Evolutionary conservation across 2,888 invertebrate genomes (phyloP), one percentile per base, ranked within the genome.

Genomic region (Petrolisthes manimaculis): DNA sequence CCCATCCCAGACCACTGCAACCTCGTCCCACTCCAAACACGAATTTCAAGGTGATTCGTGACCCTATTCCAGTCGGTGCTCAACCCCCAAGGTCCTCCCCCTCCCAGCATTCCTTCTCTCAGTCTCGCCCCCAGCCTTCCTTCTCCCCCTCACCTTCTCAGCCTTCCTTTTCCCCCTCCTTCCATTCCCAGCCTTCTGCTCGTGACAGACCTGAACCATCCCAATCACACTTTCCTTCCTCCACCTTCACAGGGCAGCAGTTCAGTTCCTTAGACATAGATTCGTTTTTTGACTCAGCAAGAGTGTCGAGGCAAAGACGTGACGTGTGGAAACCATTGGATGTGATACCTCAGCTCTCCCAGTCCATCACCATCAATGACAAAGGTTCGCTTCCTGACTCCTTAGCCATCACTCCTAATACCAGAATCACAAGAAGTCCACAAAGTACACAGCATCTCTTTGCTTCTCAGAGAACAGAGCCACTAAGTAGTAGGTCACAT

Each of bases 191-290:
- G 18, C 74, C 71, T 37, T 54, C 79, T 18, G 78, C n/a, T 37
- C 79, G 54, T 53, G 69, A 75, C n/a, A 77, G 53, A 1, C 84
- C 78, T 0, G 8, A 3, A 51, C 61, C 61, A 5, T 18, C 80
- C 71, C 81, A 53, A 51, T 69, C 18, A 51, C 84, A 71, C 56
- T 88, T 88, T 75, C 71, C 88, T 24, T 84, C 84, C 24, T 8
- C 79, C 12, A 61, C 88, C 71, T 84, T 88, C 84, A 55, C 88
- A 56, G 88, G 88, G 37, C 88, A 88, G 21, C 88, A 88, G 81
- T 84, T 88, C 71, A 24, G 12, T 12, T 69, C 84, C 14, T 84
- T 81, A 12, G 79, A 78, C 51, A 55, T 86, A 37, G 85, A 86
- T 77, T 53, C 78, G 37, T 88, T 88, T 74, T 84, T 85, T 55